A percentile compares a stretch with the other conserved stretches of the same genome.
These are phyloP conservation scores for Anisognathus igniventris DNA, from an alignment of 2,797 vertebrate species.

Conservation along the genomic window DNA sequence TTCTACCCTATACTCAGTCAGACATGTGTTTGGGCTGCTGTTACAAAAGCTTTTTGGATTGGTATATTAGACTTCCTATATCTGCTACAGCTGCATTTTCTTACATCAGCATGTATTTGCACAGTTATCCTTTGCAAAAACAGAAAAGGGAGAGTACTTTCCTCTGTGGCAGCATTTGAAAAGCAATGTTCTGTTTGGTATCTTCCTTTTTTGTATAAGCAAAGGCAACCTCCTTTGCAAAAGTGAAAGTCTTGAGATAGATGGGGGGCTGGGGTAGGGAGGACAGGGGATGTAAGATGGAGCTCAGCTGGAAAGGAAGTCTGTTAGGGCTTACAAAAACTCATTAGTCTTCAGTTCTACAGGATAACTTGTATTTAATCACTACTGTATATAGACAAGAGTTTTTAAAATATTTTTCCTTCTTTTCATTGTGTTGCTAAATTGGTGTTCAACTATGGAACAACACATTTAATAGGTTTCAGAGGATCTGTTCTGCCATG, in stretches of 20 bases:
- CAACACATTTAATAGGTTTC: not conserved
- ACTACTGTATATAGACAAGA: not conserved
- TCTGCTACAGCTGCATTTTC: not conserved
- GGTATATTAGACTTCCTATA: not conserved
- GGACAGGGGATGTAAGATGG: not conserved
- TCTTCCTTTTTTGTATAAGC: not conserved
- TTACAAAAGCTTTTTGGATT: not conserved
- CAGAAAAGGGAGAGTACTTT: not conserved
- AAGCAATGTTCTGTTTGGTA: not conserved
- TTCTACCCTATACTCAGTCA: accelerated
- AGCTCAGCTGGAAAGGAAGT: not conserved
- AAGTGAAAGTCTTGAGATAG: not conserved
- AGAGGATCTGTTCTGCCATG: not conserved
- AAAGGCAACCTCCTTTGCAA: not conserved
- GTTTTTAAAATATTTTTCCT: not conserved
- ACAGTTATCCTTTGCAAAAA: not conserved
- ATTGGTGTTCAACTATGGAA: not conserved
- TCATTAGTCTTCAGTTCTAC: not conserved
- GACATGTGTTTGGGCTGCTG: not conserved
- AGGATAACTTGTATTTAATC: not conserved
- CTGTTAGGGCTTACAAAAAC: not conserved
- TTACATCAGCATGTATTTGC: not conserved
- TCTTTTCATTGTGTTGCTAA: not conserved
- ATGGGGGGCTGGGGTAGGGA: not conserved
- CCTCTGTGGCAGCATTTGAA: not conserved